Evolutionary conservation across 1,140 invertebrate species (phyloP).

Genomic region (Neodiprion fabricii): DNA sequence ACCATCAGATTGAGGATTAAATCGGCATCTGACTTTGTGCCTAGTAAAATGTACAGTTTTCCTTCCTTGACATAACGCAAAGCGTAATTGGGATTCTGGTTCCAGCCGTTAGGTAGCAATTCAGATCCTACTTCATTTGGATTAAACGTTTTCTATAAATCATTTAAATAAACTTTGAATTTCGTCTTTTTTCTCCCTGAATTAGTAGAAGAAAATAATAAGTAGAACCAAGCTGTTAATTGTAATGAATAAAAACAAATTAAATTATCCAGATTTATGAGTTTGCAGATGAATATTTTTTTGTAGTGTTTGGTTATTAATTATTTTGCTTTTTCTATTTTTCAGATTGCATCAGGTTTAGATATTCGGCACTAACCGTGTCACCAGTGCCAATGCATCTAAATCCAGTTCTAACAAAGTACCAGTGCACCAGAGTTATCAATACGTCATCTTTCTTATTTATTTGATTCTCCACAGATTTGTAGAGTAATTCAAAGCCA

Average conservation of each 20-base stretch:
- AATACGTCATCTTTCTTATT: slow-evolving; percentile 74
- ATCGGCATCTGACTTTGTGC: slow-evolving; percentile 68
- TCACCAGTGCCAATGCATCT: slow-evolving; percentile 76
- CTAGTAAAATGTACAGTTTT: slow-evolving; percentile 72
- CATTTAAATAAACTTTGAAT: not conserved
- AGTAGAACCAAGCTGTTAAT: not conserved
- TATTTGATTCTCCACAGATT: slow-evolving; percentile 67
- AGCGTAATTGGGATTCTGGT: slow-evolving; percentile 65
- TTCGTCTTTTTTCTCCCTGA: not conserved
- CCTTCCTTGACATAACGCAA: slow-evolving; percentile 71
- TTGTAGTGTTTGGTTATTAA: not conserved
- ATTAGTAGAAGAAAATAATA: slow-evolving; percentile 18
- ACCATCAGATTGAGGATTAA: slow-evolving; percentile 73
- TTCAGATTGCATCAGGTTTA: not conserved
- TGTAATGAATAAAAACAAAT: slow-evolving; percentile 8
- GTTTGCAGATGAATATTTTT: too few relatives aligned
- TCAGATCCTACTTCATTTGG: slow-evolving; percentile 70
- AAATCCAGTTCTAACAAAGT: slow-evolving; percentile 74
- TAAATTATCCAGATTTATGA: not conserved
- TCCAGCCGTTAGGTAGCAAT: slow-evolving; percentile 75
- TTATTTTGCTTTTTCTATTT: not conserved
- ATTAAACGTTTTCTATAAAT: slow-evolving; percentile 66
- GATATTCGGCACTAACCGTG: slow-evolving; percentile 58
- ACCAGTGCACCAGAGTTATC: slow-evolving; percentile 74
- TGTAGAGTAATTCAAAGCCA: slow-evolving; percentile 78